Base-by-base conservation (phyloP, 2,113 vertebrate species). In the Oncorhynchus masou region DNA sequence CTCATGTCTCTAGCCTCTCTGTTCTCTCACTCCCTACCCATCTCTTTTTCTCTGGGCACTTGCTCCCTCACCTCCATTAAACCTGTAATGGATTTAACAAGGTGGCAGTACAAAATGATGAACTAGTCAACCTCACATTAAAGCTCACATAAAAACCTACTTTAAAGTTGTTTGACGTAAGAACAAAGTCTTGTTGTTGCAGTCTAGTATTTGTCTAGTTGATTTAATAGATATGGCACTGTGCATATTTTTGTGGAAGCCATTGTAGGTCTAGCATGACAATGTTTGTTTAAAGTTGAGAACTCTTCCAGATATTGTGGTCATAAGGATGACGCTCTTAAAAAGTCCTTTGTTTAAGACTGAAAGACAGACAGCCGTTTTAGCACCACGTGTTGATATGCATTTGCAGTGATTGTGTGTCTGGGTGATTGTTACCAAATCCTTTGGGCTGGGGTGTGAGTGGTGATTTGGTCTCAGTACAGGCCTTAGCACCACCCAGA, bases 341-440 rank as follows among this genome's bases (percentile, higher is more conserved):
- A 13, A 24, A 64, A 19, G 25, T 48, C 39, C n/a, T 51, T 51
- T 66, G 1, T 25, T 74, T 49, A 25, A 22, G 8, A 70, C 39
- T 22, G 13, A n/a, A 22, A 48, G 19, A 49, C 3, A 27, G 49
- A 8, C 15, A 57, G 39, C 39, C 4, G 19, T 24, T 48, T 66
- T 19, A 6, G 7, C 60, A 16, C 7, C 15, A 48, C 2, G 45
- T 8, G 34, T 5, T 39, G 34, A 39, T 39, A 8, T 39, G 7
- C 34, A 39, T 8, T 39, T 39, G 6, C 34, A 39, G 34, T 39
- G 34, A 39, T 39, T 8, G 34, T 39, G 34, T 25, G 39, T 13
- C 60, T 19, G 59, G n/a, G 39, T 25, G 62, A 74, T 64, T 65
- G 62, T 74, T 72, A 27, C 65, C 73, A 29, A 65, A 74, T 45